Evolutionary conservation across 2,888 invertebrate genomes (phyloP).

Genomic region (Lycaena phlaeas): DNA sequence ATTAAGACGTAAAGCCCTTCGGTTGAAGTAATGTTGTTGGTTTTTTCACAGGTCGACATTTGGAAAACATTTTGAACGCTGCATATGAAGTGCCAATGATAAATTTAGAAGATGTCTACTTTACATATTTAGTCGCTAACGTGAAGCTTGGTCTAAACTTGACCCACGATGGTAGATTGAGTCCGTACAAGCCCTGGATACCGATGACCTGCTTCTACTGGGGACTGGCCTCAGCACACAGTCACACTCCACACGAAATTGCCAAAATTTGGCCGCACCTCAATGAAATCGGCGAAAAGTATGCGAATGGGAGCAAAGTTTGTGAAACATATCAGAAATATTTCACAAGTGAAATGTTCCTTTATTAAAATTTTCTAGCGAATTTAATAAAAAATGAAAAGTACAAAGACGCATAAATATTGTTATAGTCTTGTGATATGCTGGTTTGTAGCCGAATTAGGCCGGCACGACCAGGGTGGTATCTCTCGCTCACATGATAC

Average conservation of each 20-base stretch:
- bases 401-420: no score
- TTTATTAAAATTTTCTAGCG: slow-evolving; percentile 21
- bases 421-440: no score
- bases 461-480: no score
- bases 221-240: slow-evolving; percentile 36
- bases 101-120: slow-evolving; percentile 80
- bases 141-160: slow-evolving; percentile 60
- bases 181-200: slow-evolving; percentile 33
- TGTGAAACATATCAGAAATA: slow-evolving; percentile 29
- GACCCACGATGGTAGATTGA: slow-evolving; percentile 71
- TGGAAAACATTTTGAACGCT: slow-evolving; percentile 55
- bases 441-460: no score
- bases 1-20: background rate
- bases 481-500: no score
- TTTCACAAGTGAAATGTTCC: slow-evolving; percentile 28
- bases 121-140: slow-evolving; percentile 79
- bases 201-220: slow-evolving; percentile 38
- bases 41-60: slow-evolving; percentile 38
- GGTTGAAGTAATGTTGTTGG: no score
- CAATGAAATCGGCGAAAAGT: slow-evolving; percentile 17
- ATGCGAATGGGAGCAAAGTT: slow-evolving; percentile 13
- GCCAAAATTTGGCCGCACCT: slow-evolving; percentile 31
- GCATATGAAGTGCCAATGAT: slow-evolving; percentile 73
- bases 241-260: slow-evolving; percentile 34
- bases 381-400: background rate